Evolutionary conservation across 2,113 vertebrate species (phyloP), one percentile per base, ranked within the genome.

Genomic region (Pithys albifrons): DNA sequence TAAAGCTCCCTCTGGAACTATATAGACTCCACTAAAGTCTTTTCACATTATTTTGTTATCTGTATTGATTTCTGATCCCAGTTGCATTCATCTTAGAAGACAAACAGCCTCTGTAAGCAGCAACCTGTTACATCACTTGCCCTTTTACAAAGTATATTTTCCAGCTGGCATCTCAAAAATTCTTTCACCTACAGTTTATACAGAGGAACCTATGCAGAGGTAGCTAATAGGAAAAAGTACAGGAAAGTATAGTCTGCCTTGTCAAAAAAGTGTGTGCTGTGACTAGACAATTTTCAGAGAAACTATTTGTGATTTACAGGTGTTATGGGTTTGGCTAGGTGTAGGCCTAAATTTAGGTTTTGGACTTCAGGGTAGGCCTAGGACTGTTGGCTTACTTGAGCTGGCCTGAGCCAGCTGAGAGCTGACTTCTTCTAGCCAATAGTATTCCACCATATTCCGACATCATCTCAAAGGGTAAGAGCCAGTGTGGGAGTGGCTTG

Each of bases 31-130:
- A 69, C 45, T 74, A 48, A 73, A 90, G 49, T 48, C 33, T 77
- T 91, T 71, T 61, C 75, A 70, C 16, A 37, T 12, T 31, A 25
- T 35, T 91, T 93, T 91, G 52, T 79, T 93, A 17, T 78, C 35
- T 73, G 20, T 88, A 88, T 91, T 64, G 83, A 92, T 95, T 95
- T 91, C 67, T 72, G 43, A 19, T 84, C 69, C 71, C 48, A 39
- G 39, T 6, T 74, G 33, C 25, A 25, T 77, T 94, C 39, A 64
- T 48, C 45, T 49, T 67, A 66, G 19, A 91, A 85, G 89, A 95
- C 25, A 93, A 93, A 91, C 14, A 64, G 14, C 23, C 18, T 74
- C 66, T 71, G 43, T 64, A 83, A 70, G 33, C n/a, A 74, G 25
- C 46, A 91, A 48, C 20, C 85, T 33, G 83, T 88, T 54, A 58